Percentiles rank a stretch among this genome's conserved stretches.
Evolutionary conservation across 2,888 invertebrate species (phyloP).

Genomic region (Dryobota labecula): DNA sequence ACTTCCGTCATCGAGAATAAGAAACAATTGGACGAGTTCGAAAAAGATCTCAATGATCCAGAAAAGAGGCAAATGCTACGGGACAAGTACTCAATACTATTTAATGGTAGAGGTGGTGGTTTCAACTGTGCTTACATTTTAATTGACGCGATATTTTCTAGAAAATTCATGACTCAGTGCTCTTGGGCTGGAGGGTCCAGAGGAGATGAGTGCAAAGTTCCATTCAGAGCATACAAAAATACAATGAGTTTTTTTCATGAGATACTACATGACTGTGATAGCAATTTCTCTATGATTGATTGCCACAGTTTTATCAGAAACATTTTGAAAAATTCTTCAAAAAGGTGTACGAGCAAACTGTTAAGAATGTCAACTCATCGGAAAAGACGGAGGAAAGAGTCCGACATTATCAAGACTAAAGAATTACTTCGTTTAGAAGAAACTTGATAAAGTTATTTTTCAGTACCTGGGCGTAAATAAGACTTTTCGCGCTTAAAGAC

Average conservation of each 20-base stretch:
- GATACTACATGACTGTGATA: slow-evolving; percentile 21
- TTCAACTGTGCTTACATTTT: slow-evolving; percentile 21
- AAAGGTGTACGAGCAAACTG: slow-evolving; percentile 12
- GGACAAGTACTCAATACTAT: slow-evolving; percentile 24
- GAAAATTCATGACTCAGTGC: slow-evolving; percentile 26
- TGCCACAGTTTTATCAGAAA: slow-evolving; percentile 7
- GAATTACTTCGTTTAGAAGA: background rate
- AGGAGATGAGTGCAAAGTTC: slow-evolving; percentile 15
- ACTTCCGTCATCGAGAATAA: slow-evolving; percentile 11
- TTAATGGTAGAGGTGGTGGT: slow-evolving; percentile 17
- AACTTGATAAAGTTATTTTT: background rate
- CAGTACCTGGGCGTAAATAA: background rate
- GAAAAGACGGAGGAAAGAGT: background rate
- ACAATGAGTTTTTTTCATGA: slow-evolving; percentile 29
- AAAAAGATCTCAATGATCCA: slow-evolving; percentile 23
- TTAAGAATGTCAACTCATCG: slow-evolving; percentile 14
- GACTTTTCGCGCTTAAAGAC: background rate
- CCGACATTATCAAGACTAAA: background rate
- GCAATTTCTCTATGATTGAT: slow-evolving; percentile 14
- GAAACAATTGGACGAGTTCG: slow-evolving; percentile 27
- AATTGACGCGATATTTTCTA: slow-evolving; percentile 27
- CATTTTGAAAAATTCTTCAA: slow-evolving; percentile 27
- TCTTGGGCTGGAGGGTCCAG: slow-evolving; percentile 39
- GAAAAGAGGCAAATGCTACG: slow-evolving; percentile 16
- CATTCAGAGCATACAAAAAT: slow-evolving; percentile 28